Conservation (phyloP, 2,888 invertebrate species). For the Abrostola triplasia region DNA sequence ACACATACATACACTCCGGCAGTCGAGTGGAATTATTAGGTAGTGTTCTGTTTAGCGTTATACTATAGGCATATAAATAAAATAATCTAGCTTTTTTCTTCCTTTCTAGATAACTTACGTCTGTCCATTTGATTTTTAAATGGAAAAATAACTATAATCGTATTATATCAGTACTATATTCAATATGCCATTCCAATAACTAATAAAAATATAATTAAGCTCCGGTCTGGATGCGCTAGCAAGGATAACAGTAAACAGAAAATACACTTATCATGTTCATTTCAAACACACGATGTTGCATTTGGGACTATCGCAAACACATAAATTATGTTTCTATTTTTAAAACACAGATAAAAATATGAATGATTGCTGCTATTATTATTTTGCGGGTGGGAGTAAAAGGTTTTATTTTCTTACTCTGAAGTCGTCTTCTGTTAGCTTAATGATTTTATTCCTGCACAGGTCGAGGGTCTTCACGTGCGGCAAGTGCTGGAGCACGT, state of each 20-base stretch:
- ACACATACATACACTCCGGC: too few relatives aligned
- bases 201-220: too few relatives aligned
- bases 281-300: conserved; percentile 37
- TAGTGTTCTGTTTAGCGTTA: too few relatives aligned
- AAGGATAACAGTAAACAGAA: conserved; percentile 18
- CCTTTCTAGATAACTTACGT: too few relatives aligned
- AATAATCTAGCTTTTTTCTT: too few relatives aligned
- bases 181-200: too few relatives aligned
- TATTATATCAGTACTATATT: too few relatives aligned
- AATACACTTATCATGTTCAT: conserved; percentile 38
- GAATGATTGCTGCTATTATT: conserved; percentile 40
- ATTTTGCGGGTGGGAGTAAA: conserved; percentile 20
- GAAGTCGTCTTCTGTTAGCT: conserved; percentile 92
- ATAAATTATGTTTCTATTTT: conserved; percentile 39
- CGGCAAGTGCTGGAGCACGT: conserved; percentile 92
- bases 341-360: conserved; percentile 52
- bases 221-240: too few relatives aligned
- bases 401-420: conserved; percentile 84
- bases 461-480: conserved; percentile 94
- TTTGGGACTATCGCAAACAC: conserved; percentile 48
- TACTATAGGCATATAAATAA: too few relatives aligned
- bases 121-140: too few relatives aligned
- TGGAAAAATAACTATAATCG: too few relatives aligned
- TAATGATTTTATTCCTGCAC: conserved; percentile 93
- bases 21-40: too few relatives aligned